Evolutionary conservation across 2,797 vertebrate species (phyloP).

Genomic region (Clamator glandarius): DNA sequence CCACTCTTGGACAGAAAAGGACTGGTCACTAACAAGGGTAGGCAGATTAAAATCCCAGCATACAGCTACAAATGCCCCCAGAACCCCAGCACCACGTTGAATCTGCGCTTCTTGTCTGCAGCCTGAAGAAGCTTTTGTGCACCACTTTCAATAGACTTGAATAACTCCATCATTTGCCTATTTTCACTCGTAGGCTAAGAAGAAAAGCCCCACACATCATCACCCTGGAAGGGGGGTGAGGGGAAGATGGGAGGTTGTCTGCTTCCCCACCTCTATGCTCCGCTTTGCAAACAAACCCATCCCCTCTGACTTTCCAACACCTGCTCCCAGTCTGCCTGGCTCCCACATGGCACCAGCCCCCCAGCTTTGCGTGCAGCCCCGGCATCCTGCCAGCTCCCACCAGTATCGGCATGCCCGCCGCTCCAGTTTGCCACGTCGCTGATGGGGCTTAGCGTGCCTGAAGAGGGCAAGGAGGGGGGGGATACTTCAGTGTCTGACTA

Average conservation of each 20-base stretch:
- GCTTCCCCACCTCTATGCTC: not conserved
- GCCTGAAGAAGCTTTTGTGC: not conserved
- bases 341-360: not conserved
- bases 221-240: not conserved
- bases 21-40: fast-evolving
- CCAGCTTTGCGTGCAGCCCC: not conserved
- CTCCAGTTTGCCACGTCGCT: not conserved
- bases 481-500: not conserved
- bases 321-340: conserved; percentile 10
- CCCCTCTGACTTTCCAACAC: not conserved
- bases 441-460: not conserved
- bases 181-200: not conserved
- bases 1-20: not conserved
- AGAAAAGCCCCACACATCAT: not conserved
- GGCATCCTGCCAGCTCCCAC: conserved; percentile 31
- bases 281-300: not conserved
- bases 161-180: not conserved
- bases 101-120: not conserved
- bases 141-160: not conserved
- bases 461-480: fast-evolving
- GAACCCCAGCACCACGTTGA: not conserved
- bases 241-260: not conserved
- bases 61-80: not conserved
- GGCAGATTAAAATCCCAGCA: not conserved
- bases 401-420: not conserved